These are phyloP conservation scores for Rhegmatorhina hoffmannsi DNA, from an alignment of 2,113 vertebrate species.

Conservation along the genomic window DNA sequence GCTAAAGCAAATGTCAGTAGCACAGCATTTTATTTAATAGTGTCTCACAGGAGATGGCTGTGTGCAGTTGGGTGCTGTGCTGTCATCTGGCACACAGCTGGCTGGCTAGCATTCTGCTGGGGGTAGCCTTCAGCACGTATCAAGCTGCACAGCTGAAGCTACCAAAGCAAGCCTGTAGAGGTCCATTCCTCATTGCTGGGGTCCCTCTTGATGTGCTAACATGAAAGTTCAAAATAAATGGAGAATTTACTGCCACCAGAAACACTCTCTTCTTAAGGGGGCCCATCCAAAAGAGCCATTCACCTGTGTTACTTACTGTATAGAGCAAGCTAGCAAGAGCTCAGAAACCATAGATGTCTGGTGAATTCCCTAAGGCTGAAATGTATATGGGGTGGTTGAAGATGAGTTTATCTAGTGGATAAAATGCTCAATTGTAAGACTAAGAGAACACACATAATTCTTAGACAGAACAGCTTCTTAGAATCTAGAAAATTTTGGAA, in stretches of 20 bases:
- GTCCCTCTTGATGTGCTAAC: background rate
- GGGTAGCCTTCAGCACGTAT: background rate
- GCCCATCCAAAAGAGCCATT: background rate
- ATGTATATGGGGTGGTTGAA: background rate
- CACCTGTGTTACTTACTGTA: background rate
- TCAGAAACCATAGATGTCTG: background rate
- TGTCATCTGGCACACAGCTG: conserved; percentile 29
- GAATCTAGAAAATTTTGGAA: background rate
- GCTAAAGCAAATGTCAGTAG: background rate
- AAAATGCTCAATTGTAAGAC: background rate
- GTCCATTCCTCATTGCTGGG: background rate
- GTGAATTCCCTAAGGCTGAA: background rate
- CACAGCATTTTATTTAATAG: background rate
- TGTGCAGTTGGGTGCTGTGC: background rate
- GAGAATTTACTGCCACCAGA: background rate
- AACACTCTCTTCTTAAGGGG: background rate
- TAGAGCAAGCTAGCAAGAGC: background rate
- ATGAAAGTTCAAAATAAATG: background rate
- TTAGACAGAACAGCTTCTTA: background rate
- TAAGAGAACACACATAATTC: background rate
- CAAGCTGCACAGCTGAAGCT: background rate
- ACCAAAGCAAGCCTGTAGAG: background rate
- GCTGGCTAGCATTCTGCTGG: background rate
- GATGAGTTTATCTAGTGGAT: background rate
- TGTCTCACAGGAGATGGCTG: background rate